A percentile compares a stretch with the other conserved stretches of the same genome.
These are phyloP conservation scores for Ploceus nigricollis DNA, from an alignment of 2,113 vertebrate genomes.

Conservation along the genomic window DNA sequence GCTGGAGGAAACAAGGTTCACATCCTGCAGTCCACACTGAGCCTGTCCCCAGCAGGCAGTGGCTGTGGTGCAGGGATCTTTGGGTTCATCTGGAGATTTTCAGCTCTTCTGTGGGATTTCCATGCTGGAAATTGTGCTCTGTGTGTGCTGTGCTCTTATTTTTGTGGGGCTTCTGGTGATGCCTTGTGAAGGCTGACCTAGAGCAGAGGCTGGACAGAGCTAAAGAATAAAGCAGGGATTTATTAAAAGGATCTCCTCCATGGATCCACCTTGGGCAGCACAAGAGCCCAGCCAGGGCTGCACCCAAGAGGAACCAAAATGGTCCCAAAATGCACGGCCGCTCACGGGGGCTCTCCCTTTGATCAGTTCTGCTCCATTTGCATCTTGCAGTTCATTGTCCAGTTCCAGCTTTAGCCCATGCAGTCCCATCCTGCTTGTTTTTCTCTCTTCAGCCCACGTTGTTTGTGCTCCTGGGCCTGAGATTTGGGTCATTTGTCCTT, in stretches of 20 bases:
- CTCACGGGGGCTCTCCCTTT: neutral
- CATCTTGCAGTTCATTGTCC: neutral
- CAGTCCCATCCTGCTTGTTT: neutral
- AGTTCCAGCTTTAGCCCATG: neutral
- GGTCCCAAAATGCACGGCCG: neutral
- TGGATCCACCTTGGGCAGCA: neutral
- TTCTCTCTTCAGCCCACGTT: neutral
- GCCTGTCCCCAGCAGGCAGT: neutral
- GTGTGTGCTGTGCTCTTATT: accelerated
- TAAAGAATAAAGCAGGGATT: neutral
- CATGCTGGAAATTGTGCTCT: neutral
- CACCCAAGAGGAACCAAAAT: neutral
- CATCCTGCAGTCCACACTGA: accelerated
- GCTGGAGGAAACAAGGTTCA: neutral
- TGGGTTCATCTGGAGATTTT: neutral
- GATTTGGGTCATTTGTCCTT: neutral
- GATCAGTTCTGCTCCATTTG: neutral
- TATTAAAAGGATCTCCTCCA: neutral
- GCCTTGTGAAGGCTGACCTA: neutral
- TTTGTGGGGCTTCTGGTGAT: neutral
- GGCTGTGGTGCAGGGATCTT: too few species aligned
- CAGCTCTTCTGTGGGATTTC: neutral
- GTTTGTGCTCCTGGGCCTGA: neutral
- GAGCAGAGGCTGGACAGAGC: accelerated
- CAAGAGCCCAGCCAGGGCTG: neutral